A percentile compares a stretch with the other conserved stretches of the same genome.
Evolutionary conservation across 2,113 vertebrate species (phyloP).

Genomic region (Talpa occidentalis): DNA sequence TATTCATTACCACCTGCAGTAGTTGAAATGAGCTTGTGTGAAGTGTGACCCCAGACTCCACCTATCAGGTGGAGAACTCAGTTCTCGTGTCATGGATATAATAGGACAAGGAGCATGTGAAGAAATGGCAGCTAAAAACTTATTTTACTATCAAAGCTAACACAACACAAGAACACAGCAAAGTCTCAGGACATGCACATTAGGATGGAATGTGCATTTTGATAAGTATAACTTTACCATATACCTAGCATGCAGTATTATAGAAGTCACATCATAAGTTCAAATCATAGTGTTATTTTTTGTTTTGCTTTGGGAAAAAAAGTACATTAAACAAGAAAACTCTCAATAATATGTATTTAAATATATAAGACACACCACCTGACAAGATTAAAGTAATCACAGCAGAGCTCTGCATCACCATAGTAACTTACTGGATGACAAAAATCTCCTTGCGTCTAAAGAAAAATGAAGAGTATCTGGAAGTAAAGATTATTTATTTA

Average conservation of each 20-base stretch:
- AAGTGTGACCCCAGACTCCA: background rate
- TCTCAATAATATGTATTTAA: background rate
- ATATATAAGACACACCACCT: conserved; percentile 79
- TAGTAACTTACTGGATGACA: conserved; percentile 99
- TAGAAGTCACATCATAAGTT: background rate
- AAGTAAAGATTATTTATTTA: conserved; percentile 89
- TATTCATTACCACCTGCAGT: background rate
- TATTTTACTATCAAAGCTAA: conserved; percentile 37
- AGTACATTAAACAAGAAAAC: conserved; percentile 29
- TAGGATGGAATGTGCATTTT: conserved; percentile 60
- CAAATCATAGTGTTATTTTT: background rate
- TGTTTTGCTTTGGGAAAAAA: conserved; percentile 28
- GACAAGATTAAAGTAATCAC: conserved; percentile 81
- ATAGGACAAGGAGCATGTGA: background rate
- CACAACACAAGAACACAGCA: conserved; percentile 51
- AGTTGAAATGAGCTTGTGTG: background rate
- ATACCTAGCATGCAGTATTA: conserved; percentile 67
- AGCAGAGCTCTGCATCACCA: conserved; percentile 76
- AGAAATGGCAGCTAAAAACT: conserved; percentile 18
- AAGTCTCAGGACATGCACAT: conserved; percentile 69
- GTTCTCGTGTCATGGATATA: background rate
- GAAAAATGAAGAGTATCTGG: conserved; percentile 99
- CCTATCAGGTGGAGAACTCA: background rate
- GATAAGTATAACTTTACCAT: conserved; percentile 19
- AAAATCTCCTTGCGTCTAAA: conserved; percentile 99